These are phyloP conservation scores for Catamblyrhynchus diadema DNA, from an alignment of 2,797 vertebrate species.

Conservation along the genomic window DNA sequence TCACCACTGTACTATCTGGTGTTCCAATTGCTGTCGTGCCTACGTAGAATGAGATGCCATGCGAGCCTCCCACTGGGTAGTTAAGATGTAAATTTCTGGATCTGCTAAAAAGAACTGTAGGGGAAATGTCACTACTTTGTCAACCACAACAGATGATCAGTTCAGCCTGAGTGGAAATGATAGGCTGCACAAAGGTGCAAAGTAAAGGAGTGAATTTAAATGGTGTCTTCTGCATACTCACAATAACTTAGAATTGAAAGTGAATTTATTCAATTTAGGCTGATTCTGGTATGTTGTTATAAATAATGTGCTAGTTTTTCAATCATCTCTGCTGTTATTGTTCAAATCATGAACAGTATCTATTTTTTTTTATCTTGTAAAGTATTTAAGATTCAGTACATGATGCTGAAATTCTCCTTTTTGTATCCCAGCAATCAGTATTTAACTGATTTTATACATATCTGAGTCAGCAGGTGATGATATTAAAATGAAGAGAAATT, in stretches of 20 bases:
- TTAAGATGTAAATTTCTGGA: not conserved
- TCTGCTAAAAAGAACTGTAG: not conserved
- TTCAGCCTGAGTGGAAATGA: not conserved
- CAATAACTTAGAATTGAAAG: not conserved
- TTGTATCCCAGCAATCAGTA: not conserved
- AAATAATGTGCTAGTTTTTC: not conserved
- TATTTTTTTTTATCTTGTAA: not conserved
- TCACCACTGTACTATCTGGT: rapidly evolving
- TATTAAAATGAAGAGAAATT: not conserved
- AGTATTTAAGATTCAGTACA: not conserved
- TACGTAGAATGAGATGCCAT: not conserved
- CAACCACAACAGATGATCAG: not conserved
- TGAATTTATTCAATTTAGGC: not conserved
- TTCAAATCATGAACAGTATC: not conserved
- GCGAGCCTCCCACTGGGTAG: not conserved
- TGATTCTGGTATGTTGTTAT: not conserved
- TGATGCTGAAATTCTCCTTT: not conserved
- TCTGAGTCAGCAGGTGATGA: not conserved
- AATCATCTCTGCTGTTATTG: not conserved
- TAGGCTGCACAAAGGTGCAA: not conserved
- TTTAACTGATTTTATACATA: not conserved
- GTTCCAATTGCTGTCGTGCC: not conserved
- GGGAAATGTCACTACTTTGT: not conserved
- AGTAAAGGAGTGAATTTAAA: not conserved
- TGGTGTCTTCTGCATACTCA: not conserved